A percentile compares a stretch with the other conserved stretches of the same genome.
Conservation (phyloP, 2,888 invertebrate species). For the Anorthoa munda region DNA sequence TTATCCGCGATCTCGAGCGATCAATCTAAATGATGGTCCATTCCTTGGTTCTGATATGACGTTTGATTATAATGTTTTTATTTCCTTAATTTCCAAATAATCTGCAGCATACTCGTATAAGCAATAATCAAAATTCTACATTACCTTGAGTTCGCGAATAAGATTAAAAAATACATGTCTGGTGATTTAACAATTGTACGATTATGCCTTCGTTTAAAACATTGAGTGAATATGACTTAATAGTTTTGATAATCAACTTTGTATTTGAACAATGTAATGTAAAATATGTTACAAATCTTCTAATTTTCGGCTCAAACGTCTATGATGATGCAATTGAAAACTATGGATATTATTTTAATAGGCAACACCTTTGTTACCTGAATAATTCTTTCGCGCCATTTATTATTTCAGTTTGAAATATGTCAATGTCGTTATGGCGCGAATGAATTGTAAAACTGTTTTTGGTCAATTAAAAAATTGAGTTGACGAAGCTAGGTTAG, state of each 20-base stretch:
- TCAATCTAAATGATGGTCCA: background rate
- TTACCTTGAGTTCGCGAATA: slow-evolving; percentile 42
- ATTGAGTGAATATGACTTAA: slow-evolving; percentile 30
- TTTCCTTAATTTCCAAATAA: background rate
- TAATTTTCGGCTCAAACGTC: background rate
- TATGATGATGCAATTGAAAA: slow-evolving; percentile 8
- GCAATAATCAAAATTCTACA: background rate
- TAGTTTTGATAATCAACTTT: slow-evolving; percentile 40
- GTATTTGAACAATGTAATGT: slow-evolving; percentile 28
- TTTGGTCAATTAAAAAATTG: too few species aligned
- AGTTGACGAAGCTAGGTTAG: slow-evolving; percentile 2
- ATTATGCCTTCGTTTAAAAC: slow-evolving; percentile 32
- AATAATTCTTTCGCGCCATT: background rate
- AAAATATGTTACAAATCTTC: slow-evolving; percentile 19
- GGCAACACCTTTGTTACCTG: slow-evolving; percentile 3
- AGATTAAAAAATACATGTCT: slow-evolving; percentile 31
- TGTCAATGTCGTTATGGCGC: slow-evolving; percentile 1
- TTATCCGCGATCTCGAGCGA: slow-evolving; percentile 39
- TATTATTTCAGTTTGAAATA: background rate
- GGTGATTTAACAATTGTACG: slow-evolving; percentile 27
- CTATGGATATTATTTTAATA: slow-evolving; percentile 10
- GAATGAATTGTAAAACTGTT: slow-evolving; percentile 16
- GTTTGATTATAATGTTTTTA: background rate
- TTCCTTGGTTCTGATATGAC: background rate
- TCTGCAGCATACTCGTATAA: background rate